A percentile compares a stretch with the other conserved stretches of the same genome.
phyloP scores from a whole-genome alignment of 2,797 vertebrate genomes.

The Sarcoramphus papa region DNA sequence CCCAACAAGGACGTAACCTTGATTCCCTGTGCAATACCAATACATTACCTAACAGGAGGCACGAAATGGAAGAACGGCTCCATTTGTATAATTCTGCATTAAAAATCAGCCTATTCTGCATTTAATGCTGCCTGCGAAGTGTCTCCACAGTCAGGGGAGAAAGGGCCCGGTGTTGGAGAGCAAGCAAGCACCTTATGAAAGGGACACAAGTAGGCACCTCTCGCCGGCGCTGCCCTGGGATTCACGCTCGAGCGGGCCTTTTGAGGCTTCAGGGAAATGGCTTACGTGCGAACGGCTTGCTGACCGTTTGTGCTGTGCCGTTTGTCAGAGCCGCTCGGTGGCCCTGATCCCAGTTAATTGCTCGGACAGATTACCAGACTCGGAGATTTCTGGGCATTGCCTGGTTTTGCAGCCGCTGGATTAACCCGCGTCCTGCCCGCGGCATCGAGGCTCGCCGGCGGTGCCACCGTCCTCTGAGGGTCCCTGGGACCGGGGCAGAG shows the following conservation, averaged over 20 bases:
- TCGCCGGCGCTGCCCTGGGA: background rate
- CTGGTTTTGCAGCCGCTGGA: background rate
- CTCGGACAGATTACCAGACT: background rate
- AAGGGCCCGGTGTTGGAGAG: background rate
- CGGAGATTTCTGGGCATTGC: background rate
- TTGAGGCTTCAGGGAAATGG: background rate
- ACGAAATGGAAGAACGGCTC: conserved; percentile 50
- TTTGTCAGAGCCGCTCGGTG: background rate
- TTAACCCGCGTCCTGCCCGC: background rate
- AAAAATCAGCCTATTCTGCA: conserved; percentile 63
- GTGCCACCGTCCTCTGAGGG: background rate
- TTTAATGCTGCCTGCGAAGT: conserved; percentile 8
- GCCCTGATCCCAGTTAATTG: background rate
- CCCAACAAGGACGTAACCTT: conserved; percentile 67
- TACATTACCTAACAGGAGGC: conserved; percentile 54
- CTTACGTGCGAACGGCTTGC: background rate
- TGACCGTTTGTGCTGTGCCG: background rate
- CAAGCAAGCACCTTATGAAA: background rate
- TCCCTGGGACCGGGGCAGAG: background rate
- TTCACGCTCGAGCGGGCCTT: background rate
- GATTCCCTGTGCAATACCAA: conserved; percentile 23
- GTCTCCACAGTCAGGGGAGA: background rate
- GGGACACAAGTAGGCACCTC: background rate
- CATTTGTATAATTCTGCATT: conserved; percentile 61
- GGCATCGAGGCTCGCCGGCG: background rate